Evolutionary conservation across 1,140 invertebrate genomes (phyloP), one percentile per base, ranked within the genome.

Genomic region (Homarus americanus): DNA sequence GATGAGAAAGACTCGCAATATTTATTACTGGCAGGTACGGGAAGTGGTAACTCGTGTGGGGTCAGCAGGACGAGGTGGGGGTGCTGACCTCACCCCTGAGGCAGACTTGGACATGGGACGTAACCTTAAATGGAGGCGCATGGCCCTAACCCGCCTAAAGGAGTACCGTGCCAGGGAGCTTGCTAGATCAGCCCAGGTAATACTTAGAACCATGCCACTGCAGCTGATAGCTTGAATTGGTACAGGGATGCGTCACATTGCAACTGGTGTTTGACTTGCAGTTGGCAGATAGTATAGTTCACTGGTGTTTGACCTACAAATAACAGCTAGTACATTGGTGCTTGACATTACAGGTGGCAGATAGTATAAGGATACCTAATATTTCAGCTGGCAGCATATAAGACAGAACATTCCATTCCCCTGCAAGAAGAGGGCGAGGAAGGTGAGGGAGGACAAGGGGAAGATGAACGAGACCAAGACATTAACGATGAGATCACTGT

Each of bases 401-500:
- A 89, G 63, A 38, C 41, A 34, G 69, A 89, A 20, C 87, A 89
- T n/a, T 20, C 78, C 32, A 40, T 75, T 28, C 58, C 78, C 20
- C n/a, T 41, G 10, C 38, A 66, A 24, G 53, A 87, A 34, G 75
- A 41, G 1, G 53, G 49, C 36, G 73, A 76, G 36, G 49, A 78
- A 24, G 63, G 76, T 9, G 63, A 82, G 32, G 78, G 41, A 9
- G 44, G 38, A 5, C 28, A 49, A 15, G 32, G 41, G 0, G 78
- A 89, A 17, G 75, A 73, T 12, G 78, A 89, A 38, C 53, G 32
- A 38, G 78, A 72, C 32, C 32, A 34, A n/a, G 87, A 63, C 2
- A 72, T 89, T 17, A 41, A 82, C 40, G 79, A 89, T 5, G 87
- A 89, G 41, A 78, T 89, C 1, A 34, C 15, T 12, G 87, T 89